Percentiles rank a stretch among this genome's conserved stretches.
phyloP scores from a whole-genome alignment of 2,797 vertebrate genomes.

The Otolemur crassicaudatus region DNA sequence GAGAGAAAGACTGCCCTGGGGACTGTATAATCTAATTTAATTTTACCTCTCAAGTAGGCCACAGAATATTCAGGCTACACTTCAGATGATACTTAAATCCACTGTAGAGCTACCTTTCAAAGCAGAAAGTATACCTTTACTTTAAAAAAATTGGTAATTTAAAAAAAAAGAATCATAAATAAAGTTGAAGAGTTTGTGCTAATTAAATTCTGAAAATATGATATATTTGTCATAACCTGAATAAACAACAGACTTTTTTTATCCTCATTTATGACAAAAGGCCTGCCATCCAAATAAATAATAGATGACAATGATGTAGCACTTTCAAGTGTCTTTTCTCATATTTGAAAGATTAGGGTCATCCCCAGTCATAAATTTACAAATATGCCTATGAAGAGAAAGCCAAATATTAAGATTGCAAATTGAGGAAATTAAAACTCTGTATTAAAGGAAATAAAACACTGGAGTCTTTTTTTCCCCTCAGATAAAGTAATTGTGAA shows the following conservation, averaged over 20 bases:
- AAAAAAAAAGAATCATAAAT: background rate
- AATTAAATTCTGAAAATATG: background rate
- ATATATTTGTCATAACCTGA: constrained; percentile 32
- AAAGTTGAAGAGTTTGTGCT: background rate
- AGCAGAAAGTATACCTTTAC: background rate
- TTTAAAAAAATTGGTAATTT: background rate
- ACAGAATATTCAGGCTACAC: too few relatives aligned
- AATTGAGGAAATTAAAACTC: constrained; percentile 69
- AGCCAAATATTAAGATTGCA: constrained; percentile 16
- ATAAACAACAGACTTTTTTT: background rate
- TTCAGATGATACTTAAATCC: too few relatives aligned
- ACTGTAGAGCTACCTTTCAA: background rate
- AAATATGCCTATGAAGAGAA: constrained; percentile 17
- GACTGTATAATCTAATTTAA: background rate
- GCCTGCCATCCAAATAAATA: background rate
- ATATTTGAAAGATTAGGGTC: background rate
- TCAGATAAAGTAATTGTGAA: constrained; percentile 62
- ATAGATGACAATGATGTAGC: background rate
- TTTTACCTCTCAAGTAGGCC: background rate
- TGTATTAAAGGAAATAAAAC: constrained; percentile 22
- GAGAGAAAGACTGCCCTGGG: background rate
- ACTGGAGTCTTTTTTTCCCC: background rate
- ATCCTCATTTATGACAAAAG: constrained; percentile 48
- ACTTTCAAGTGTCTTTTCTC: background rate
- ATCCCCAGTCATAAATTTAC: constrained; percentile 31